Evolutionary conservation across 2,888 invertebrate genomes (phyloP).

Genomic region (Gnatocerus cornutus): DNA sequence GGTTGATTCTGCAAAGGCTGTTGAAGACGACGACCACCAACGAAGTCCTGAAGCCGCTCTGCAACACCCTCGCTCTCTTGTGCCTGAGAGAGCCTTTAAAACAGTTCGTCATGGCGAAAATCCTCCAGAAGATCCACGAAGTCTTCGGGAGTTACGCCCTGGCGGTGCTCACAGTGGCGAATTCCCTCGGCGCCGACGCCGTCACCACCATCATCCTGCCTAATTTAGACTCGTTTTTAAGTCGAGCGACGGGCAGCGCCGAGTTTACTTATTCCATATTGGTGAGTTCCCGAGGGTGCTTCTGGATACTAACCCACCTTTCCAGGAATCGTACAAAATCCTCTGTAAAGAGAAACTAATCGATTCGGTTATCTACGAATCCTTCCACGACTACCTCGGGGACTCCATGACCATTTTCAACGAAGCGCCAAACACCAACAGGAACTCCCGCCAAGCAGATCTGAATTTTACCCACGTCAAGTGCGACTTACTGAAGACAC

Average conservation of each 20-base stretch:
- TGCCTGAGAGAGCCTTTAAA: conserved; percentile 62
- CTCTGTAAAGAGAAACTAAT: conserved; percentile 57
- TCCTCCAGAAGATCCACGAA: conserved; percentile 62
- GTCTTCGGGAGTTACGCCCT: conserved; percentile 57
- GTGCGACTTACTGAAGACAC: conserved; percentile 56
- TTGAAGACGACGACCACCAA: conserved; percentile 60
- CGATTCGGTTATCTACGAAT: conserved; percentile 53
- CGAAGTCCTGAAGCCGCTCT: conserved; percentile 65
- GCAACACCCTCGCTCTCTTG: conserved; percentile 63
- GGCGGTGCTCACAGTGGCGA: conserved; percentile 62
- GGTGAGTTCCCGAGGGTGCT: no score
- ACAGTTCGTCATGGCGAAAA: conserved; percentile 63
- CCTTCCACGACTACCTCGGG: conserved; percentile 59
- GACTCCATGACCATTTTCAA: conserved; percentile 58
- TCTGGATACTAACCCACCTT: no score
- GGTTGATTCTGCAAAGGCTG: conserved; percentile 65
- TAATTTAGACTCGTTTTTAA: conserved; percentile 61
- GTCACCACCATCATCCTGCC: conserved; percentile 62
- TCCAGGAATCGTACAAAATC: conserved; percentile 62
- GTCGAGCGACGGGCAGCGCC: conserved; percentile 45
- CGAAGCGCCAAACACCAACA: conserved; percentile 9
- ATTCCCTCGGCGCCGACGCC: conserved; percentile 65
- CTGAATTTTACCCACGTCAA: conserved; percentile 57
- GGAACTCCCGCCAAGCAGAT: conserved; percentile 17
- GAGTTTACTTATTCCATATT: conserved; percentile 59